A percentile compares a stretch with the other conserved stretches of the same genome.
Conservation (phyloP, 2,888 invertebrate species). For the Villa cingulata region DNA sequence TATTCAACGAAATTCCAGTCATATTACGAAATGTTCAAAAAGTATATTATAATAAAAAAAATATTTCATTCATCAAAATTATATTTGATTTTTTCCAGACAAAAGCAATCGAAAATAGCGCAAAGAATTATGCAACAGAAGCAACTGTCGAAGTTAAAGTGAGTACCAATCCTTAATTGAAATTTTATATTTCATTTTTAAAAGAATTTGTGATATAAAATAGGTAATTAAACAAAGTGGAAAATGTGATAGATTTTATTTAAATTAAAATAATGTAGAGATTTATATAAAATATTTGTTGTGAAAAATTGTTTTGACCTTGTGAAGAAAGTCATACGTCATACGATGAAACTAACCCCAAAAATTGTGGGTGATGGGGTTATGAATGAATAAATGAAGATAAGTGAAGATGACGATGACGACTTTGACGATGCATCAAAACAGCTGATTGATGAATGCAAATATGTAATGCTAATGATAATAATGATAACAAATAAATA, state of each 20-base stretch:
- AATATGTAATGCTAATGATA: no score
- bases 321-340: neutral
- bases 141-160: slow-evolving; percentile 35
- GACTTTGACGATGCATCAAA: no score
- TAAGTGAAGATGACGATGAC: no score
- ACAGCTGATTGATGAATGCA: no score
- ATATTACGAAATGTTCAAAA: slow-evolving; percentile 16
- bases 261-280: neutral
- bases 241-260: no score
- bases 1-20: slow-evolving; percentile 26
- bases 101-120: slow-evolving; percentile 20
- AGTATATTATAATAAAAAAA: slow-evolving; percentile 5
- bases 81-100: slow-evolving; percentile 9
- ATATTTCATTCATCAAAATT: slow-evolving; percentile 1
- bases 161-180: slow-evolving; percentile 14
- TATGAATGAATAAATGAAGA: no score
- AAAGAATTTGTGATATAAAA: no score
- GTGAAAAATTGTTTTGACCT: neutral
- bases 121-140: slow-evolving; percentile 35
- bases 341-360: neutral
- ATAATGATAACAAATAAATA: no score
- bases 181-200: neutral
- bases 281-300: neutral
- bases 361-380: no score
- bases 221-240: no score